Base-by-base conservation (phyloP, 1,140 invertebrate genomes). In the Catajapyx aquilonaris region DNA sequence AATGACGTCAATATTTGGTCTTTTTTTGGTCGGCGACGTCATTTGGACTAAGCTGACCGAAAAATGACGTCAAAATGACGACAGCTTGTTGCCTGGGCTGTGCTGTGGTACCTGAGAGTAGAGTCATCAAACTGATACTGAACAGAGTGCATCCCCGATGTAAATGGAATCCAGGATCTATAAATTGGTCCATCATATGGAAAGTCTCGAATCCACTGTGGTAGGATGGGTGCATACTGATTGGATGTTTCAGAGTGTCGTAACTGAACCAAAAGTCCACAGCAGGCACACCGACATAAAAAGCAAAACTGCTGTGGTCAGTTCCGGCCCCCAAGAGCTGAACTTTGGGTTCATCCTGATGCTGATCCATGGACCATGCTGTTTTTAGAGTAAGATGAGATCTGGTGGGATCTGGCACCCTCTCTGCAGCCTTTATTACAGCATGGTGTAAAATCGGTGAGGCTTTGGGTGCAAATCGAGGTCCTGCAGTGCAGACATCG, bases 181-280 rank as follows among this genome's bases (percentile, higher is more conserved):
- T 41, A 20, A 54, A 49, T 32, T 46, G 44, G 21, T 49, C 46
- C 3, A 55, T 37, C 15, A 48, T 35, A 17, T 50, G 41, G 40
- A 54, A 47, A 15, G 36, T 53, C n/a, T 57, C 55, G 22, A 50
- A 57, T 20, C 48, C 41, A 2, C 52, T 55, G 31, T 55, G 52
- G 38, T 54, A 52, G 3, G 48, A 30, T n/a, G 54, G 53, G 39
- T 52, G 53, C 9, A 15, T 37, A 18, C 34, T 30, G 13, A 42
- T 41, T 19, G 32, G 37, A 38, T 46, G 45, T 21, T 42, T 41
- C 19, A 25, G 31, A 20, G 20, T 34, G 28, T 35, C 38, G 25
- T 20, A 35, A 37, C 41, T 44, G 37, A 48, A 53, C 7, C 38
- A 40, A 7, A 54, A 17, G 39, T 55, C 51, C 1, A 51, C 22